Base-by-base conservation (phyloP, 2,888 invertebrate species). In the Allophyes oxyacanthae region DNA sequence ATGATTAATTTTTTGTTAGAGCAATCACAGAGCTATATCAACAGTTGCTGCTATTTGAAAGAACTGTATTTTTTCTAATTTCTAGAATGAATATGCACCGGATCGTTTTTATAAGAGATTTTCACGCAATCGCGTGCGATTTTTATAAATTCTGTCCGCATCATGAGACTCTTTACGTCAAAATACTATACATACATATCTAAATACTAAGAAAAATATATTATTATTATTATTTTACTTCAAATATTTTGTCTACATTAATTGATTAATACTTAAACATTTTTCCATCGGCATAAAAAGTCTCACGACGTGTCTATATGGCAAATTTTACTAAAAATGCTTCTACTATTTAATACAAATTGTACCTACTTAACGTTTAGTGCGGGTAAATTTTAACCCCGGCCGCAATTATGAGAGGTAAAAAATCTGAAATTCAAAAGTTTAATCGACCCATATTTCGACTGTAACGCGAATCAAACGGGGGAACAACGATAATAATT, bases 321-420 rank as follows among this genome's bases (percentile, higher is more conserved):
- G 85, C 86, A 82, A 82, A 14, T 72, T 71, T 83, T 83, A 83
- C 77, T 76, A 81, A 89, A 83, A 85, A 85, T 74, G 82, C 79
- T 83, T 83, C 83, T 84, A 71, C 62, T 75, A 75, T 76, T 20
- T 83, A 84, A 78, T 76, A 87, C 83, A 84, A 90, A 87, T 90
- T 90, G 86, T 81, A 85, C 81, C 91, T 92, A 92, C 87, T 89
- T 90, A 89, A 79, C 55, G 64, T 77, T 87, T 85, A 85, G 78
- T 77, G 72, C 50, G 62, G 72, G 55, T 48, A 54, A 63, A 59
- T 58, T 56, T 51, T 64, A n/a, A 74, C 61, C 68, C 71, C 69
- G 58, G 60, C 58, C 65, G 51, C 49, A 56, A 49, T 51, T 10
- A 58, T 63, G 38, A 65, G 63, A 49, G 63, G 41, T 69, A 64